Evolutionary conservation across 2,888 invertebrate species (phyloP).

Genomic region (Chrysolina americana): DNA sequence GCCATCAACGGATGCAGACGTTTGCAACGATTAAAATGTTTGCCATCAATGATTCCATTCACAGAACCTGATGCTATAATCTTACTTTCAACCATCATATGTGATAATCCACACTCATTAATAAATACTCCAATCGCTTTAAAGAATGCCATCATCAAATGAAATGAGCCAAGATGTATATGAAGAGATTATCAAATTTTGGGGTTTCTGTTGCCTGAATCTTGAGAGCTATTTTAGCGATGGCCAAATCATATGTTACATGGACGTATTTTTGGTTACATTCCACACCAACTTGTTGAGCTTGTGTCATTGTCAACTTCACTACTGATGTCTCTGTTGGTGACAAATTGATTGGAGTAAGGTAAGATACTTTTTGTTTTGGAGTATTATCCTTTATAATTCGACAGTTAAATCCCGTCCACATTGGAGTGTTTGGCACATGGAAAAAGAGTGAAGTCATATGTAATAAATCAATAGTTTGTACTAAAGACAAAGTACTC

Average conservation of each 20-base stretch:
- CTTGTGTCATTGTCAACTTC: neutral
- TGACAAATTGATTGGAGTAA: too few species aligned
- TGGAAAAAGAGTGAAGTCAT: neutral
- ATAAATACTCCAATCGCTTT: slow-evolving; percentile 45
- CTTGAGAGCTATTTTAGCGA: too few species aligned
- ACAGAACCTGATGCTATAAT: too few species aligned
- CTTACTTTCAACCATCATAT: too few species aligned
- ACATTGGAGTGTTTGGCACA: neutral
- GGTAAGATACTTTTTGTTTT: neutral
- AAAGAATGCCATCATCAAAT: slow-evolving; percentile 56
- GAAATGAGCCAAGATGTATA: slow-evolving; percentile 62
- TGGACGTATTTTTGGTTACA: neutral
- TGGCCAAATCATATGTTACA: too few species aligned
- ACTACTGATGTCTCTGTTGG: neutral
- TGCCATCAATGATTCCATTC: too few species aligned
- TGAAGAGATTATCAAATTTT: too few species aligned
- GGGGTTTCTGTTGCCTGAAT: too few species aligned
- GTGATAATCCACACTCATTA: slow-evolving; percentile 27
- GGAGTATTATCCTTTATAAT: too few species aligned
- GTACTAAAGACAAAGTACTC: neutral
- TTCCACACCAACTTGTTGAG: neutral
- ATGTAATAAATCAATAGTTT: slow-evolving; percentile 3
- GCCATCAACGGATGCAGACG: too few species aligned
- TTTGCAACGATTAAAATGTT: too few species aligned
- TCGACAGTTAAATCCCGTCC: too few species aligned